Evolutionary conservation across 2,888 invertebrate genomes (phyloP).

Genomic region (Monoplex corrugatus): DNA sequence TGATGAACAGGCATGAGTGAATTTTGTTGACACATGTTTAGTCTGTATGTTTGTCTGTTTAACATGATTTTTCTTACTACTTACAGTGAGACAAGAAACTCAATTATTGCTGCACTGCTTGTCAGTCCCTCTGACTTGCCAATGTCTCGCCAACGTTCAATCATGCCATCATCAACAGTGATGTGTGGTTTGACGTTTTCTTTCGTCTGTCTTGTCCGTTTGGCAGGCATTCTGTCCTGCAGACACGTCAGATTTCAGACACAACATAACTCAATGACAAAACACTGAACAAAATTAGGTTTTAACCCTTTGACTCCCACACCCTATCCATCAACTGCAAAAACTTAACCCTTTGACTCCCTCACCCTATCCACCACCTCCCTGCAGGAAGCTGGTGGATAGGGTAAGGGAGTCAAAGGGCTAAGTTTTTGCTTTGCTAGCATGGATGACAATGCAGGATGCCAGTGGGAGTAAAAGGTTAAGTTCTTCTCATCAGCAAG

Average conservation of each 20-base stretch:
- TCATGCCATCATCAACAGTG: not conserved
- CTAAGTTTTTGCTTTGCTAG: no score
- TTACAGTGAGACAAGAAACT: conserved; percentile 22
- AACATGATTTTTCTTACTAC: not conserved
- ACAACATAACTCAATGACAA: no score
- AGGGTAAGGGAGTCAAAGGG: no score
- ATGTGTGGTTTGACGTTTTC: not conserved
- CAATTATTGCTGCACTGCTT: not conserved
- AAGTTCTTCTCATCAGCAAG: no score
- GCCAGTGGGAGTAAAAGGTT: no score
- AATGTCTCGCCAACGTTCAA: conserved; percentile 22
- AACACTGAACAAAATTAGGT: no score
- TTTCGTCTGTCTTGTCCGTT: not conserved
- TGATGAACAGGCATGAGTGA: not conserved
- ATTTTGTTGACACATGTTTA: not conserved
- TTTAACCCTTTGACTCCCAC: no score
- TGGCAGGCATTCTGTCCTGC: not conserved
- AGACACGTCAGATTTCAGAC: not conserved
- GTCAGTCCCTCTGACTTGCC: conserved; percentile 21
- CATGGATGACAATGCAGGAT: no score
- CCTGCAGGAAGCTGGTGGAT: no score
- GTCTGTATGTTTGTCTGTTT: not conserved
- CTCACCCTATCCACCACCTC: no score
- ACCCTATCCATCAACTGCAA: no score
- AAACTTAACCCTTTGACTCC: no score